Percentiles rank a stretch among this genome's conserved stretches.
Conservation (phyloP, 2,888 invertebrate species). For the Tachystola acroxantha region DNA sequence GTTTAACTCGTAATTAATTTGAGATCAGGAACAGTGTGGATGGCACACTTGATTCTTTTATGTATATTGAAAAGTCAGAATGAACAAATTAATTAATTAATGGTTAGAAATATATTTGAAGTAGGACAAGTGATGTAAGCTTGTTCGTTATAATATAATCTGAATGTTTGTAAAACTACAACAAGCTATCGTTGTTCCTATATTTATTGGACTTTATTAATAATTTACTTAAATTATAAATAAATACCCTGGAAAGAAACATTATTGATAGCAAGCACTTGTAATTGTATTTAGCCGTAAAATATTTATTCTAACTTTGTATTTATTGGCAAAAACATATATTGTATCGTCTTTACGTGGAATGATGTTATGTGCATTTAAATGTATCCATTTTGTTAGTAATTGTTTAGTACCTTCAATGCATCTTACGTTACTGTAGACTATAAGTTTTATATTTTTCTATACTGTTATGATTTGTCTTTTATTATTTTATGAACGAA, state of each 20-base stretch:
- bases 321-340: slow-evolving; percentile 73
- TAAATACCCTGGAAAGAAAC: slow-evolving; percentile 28
- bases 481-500: slow-evolving; percentile 20
- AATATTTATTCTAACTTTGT: slow-evolving; percentile 24
- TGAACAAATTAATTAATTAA: too few species aligned
- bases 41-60: too few species aligned
- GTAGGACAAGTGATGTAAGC: too few species aligned
- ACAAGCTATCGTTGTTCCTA: neutral
- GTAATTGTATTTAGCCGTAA: neutral
- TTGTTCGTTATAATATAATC: too few species aligned
- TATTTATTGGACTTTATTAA: too few species aligned
- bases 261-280: slow-evolving; percentile 32
- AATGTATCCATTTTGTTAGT: slow-evolving; percentile 24
- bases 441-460: slow-evolving; percentile 14
- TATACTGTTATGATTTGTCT: slow-evolving; percentile 21
- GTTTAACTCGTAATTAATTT: too few species aligned
- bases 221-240: too few species aligned
- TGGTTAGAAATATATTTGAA: too few species aligned
- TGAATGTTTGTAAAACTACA: too few species aligned
- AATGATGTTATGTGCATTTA: slow-evolving; percentile 20
- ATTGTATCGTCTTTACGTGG: slow-evolving; percentile 28
- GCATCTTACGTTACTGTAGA: slow-evolving; percentile 31
- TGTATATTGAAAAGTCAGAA: too few species aligned
- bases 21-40: too few species aligned
- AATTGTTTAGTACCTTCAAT: slow-evolving; percentile 25